phyloP scores from a whole-genome alignment of 2,113 vertebrate species.

The Nothoprocta pentlandii region DNA sequence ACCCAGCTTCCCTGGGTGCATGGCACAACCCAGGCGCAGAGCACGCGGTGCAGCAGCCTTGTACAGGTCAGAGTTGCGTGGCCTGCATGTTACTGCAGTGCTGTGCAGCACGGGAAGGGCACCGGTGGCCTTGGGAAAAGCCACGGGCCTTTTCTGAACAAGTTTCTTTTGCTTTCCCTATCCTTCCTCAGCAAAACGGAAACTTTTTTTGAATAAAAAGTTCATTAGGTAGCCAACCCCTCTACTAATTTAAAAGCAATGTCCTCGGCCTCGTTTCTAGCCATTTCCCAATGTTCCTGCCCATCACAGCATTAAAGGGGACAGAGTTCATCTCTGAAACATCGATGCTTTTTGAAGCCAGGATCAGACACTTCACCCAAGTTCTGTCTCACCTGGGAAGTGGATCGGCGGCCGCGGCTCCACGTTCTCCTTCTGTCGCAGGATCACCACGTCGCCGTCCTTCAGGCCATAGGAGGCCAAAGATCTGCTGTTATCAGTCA shows the following conservation, averaged over 20 bases:
- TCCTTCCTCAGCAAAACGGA: background rate
- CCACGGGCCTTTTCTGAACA: background rate
- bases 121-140: rapidly evolving
- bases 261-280: rapidly evolving
- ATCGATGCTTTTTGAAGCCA: rapidly evolving
- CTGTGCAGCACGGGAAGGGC: rapidly evolving
- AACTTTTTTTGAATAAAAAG: background rate
- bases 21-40: background rate
- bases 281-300: background rate
- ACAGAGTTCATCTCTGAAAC: background rate
- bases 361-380: background rate
- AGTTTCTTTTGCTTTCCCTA: background rate
- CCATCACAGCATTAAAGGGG: background rate
- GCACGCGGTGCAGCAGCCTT: rapidly evolving
- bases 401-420: constrained; percentile 84
- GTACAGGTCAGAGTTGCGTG: background rate
- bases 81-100: rapidly evolving
- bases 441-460: constrained; percentile 94
- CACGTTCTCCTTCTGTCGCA: constrained; percentile 86
- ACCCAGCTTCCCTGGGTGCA: background rate
- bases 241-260: background rate
- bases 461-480: constrained; percentile 95
- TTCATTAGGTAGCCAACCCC: background rate
- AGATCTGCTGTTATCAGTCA: constrained; percentile 92
- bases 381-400: constrained; percentile 79